A percentile compares a stretch with the other conserved stretches of the same genome.
phyloP scores from a whole-genome alignment of 2,113 vertebrate species.

The Ctenomys sociabilis region DNA sequence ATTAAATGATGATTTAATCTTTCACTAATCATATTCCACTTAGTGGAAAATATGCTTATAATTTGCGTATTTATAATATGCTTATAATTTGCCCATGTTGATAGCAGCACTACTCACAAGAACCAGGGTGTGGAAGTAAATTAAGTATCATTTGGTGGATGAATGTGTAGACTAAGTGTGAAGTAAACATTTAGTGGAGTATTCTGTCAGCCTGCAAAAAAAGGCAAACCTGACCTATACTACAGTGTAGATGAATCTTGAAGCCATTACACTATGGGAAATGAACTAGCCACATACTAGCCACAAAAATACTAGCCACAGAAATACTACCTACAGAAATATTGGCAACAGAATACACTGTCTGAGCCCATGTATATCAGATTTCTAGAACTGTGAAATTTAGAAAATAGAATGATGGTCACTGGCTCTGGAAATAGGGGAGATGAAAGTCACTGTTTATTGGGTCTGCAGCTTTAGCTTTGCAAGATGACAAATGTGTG shows the following conservation, averaged over 20 bases:
- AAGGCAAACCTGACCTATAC: background rate
- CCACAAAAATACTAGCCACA: background rate
- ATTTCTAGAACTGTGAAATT: background rate
- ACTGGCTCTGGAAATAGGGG: background rate
- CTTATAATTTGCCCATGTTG: background rate
- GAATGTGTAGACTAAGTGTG: background rate
- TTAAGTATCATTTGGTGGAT: background rate
- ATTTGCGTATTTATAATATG: background rate
- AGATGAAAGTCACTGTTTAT: background rate
- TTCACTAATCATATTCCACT: background rate
- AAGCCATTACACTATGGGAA: background rate
- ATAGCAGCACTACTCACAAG: background rate
- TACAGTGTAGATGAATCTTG: background rate
- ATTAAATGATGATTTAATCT: background rate
- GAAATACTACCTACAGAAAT: background rate
- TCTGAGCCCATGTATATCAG: background rate
- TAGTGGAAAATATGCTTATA: background rate
- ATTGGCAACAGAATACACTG: background rate
- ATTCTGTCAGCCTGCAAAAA: background rate
- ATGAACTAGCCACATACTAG: background rate
- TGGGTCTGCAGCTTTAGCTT: background rate
- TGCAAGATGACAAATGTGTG: background rate
- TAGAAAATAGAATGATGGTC: background rate
- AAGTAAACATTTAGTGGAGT: background rate
- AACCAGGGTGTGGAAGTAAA: background rate